Base-by-base conservation (phyloP, 1,140 invertebrate species). In the Homalodisca vitripennis region DNA sequence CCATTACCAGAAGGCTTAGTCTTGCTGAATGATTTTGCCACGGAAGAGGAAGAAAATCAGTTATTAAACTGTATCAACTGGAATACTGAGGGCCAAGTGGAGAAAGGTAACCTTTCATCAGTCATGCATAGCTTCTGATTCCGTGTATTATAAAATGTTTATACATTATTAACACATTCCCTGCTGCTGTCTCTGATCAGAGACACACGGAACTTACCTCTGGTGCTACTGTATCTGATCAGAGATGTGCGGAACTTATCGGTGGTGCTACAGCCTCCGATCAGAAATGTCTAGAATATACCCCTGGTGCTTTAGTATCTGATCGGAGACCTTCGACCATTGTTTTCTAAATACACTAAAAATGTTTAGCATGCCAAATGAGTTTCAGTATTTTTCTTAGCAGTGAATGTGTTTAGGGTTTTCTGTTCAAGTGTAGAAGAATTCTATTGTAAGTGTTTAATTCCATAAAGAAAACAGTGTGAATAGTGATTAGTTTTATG, bases 11-110 rank as follows among this genome's bases (percentile, higher is more conserved):
- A 83, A 67, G 94, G 94, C 10, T 81, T 97, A n/a, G 75, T 80
- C 32, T 62, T 97, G 67, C 68, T 94, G 34, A 77, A 87, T 66
- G 79, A 96, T 77, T 94, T 95, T 82, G 82, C 97, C 30, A 85
- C 82, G 55, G 77, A 82, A 70, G 82, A 88, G 57, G 89, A 95
- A 82, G 93, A 95, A 78, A 46, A 77, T 2, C 34, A 71, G n/a
- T 79, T 96, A 1, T 71, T 94, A 17, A 73, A 83, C 30, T 82
- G 84, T 26, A 82, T 93, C 73, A 77, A 86, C 72, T 90, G 86
- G 84, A 77, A 82, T 14, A 74, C 82, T 12, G 75, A 80, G 48
- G 73, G 73, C 71, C 75, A 74, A 51, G 48, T 57, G 60, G 22
- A 69, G 20, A n/a, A 68, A 20, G 41, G 63, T 46, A 17, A 65